Percentiles rank a stretch among this genome's conserved stretches.
Conservation (phyloP, 2,113 vertebrate genomes). For the Poecile atricapillus region DNA sequence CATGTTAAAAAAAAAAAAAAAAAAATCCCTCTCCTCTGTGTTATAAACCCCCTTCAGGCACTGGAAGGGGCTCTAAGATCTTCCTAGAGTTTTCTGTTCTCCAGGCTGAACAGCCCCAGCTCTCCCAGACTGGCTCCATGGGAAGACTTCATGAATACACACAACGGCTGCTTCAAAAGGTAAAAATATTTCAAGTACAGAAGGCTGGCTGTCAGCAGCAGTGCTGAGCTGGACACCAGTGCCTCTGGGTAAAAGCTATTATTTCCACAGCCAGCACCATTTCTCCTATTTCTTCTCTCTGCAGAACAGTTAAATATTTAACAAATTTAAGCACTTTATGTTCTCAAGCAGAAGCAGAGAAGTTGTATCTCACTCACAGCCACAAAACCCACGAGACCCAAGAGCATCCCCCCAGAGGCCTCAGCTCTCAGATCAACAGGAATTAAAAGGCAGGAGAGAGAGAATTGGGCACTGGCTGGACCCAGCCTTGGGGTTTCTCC, state of each 20-base stretch:
- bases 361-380: not conserved
- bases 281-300: not conserved
- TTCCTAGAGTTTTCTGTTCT: not conserved
- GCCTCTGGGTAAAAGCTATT: not conserved
- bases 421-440: not conserved
- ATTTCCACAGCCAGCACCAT: not conserved
- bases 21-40: not conserved
- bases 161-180: not conserved
- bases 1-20: not conserved
- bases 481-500: not conserved
- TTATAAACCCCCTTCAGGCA: not conserved
- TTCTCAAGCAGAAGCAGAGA: not conserved
- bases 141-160: not conserved
- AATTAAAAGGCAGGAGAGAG: not conserved
- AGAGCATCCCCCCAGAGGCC: not conserved
- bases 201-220: not conserved
- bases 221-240: not conserved
- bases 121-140: not conserved
- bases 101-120: not conserved
- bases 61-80: not conserved
- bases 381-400: not conserved
- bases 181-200: constrained; percentile 10
- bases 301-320: not conserved
- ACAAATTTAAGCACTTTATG: not conserved
- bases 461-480: not conserved